Evolutionary conservation across 2,797 vertebrate genomes (phyloP).

Genomic region (Sylvilagus floridanus): DNA sequence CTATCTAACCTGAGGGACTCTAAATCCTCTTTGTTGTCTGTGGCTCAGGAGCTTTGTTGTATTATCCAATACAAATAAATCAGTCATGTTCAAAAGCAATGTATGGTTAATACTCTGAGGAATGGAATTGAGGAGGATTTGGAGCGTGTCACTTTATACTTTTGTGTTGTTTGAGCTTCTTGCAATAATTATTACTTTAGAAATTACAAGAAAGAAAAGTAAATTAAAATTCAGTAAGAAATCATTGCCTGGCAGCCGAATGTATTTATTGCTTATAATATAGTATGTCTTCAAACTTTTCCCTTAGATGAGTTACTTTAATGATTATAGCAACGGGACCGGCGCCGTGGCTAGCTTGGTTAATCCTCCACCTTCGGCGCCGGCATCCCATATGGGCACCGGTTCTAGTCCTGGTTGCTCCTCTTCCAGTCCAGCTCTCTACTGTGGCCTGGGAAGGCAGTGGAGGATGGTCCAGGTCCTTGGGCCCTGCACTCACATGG

Average conservation of each 20-base stretch:
- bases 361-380: too few species aligned
- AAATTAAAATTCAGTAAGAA: constrained; percentile 22
- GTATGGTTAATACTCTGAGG: not conserved
- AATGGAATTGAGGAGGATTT: not conserved
- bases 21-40: constrained; percentile 4
- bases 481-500: too few species aligned
- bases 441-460: too few species aligned
- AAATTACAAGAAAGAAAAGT: constrained; percentile 63
- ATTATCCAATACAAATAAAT: not conserved
- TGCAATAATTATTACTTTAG: constrained; percentile 6
- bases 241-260: not conserved
- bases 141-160: not conserved
- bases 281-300: constrained; percentile 42
- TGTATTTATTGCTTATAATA: not conserved
- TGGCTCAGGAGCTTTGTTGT: not conserved
- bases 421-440: too few species aligned
- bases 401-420: too few species aligned
- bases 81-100: not conserved
- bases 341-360: too few species aligned
- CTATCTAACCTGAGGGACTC: constrained; percentile 7
- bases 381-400: too few species aligned
- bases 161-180: constrained; percentile 20
- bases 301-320: constrained; percentile 16
- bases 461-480: too few species aligned
- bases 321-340: constrained; percentile 38